These are phyloP conservation scores for Megaceryle alcyon DNA, from an alignment of 2,797 vertebrate genomes.

Conservation along the genomic window DNA sequence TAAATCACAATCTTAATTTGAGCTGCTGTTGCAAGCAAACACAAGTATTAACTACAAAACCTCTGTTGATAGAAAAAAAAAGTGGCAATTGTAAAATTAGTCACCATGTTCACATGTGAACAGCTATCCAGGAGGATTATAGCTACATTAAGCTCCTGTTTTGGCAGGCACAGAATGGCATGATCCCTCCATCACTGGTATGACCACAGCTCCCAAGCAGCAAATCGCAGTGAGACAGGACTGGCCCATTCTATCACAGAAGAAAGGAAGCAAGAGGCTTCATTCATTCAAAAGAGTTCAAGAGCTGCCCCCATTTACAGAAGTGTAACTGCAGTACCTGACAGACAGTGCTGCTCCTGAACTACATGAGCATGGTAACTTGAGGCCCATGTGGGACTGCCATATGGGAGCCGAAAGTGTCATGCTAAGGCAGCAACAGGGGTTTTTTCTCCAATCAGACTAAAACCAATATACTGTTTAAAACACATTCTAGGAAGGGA, in stretches of 20 bases:
- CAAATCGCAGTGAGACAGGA: not conserved
- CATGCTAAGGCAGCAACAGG: not conserved
- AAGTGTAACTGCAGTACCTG: not conserved
- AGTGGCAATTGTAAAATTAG: not conserved
- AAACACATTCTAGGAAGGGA: not conserved
- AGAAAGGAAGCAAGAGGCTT: not conserved
- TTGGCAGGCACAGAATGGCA: not conserved
- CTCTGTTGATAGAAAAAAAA: not conserved
- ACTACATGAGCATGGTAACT: not conserved
- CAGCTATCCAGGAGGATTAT: not conserved
- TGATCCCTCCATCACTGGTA: not conserved
- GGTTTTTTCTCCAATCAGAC: not conserved
- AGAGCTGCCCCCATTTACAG: not conserved
- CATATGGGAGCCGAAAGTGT: not conserved
- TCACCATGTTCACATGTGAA: not conserved
- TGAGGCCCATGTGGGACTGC: rapidly evolving
- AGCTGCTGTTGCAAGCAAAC: not conserved
- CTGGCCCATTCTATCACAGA: not conserved
- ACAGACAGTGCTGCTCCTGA: not conserved
- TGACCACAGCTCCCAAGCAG: not conserved
- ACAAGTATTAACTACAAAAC: not conserved
- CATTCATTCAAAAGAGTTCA: not conserved
- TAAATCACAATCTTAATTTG: not conserved
- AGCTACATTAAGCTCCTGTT: not conserved
- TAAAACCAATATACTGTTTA: not conserved